Evolutionary conservation across 2,888 invertebrate genomes (phyloP).

Genomic region (Lochmaea capreae): DNA sequence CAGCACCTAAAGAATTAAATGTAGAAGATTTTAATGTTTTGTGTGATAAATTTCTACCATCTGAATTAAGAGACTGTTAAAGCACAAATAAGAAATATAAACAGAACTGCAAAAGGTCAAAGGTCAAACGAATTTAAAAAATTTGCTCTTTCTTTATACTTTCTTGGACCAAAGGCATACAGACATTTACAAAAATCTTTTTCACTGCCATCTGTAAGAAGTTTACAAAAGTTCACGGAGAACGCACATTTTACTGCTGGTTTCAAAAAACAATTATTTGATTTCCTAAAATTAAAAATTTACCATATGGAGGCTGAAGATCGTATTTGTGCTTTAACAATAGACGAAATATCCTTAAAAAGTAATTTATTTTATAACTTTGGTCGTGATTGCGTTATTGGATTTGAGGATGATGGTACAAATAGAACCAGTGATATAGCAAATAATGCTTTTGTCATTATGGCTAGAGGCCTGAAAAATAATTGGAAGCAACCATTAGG

Average conservation of each 20-base stretch:
- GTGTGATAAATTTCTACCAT: not conserved
- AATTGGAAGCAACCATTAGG: slow-evolving; percentile 22
- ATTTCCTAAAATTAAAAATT: not conserved
- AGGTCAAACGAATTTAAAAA: slow-evolving; percentile 1
- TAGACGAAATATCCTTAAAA: not conserved
- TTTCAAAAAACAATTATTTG: not conserved
- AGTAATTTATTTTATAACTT: slow-evolving; percentile 17
- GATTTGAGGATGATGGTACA: slow-evolving; percentile 13
- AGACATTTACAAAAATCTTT: not conserved
- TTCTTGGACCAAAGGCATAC: slow-evolving; percentile 3
- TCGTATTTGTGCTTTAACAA: not conserved
- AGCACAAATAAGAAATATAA: not conserved
- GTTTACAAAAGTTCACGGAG: not conserved
- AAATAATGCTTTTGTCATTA: slow-evolving; percentile 1
- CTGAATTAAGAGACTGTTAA: not conserved
- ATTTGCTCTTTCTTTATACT: not conserved
- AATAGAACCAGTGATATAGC: slow-evolving; percentile 7
- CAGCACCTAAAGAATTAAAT: not conserved
- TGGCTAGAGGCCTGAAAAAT: slow-evolving; percentile 16
- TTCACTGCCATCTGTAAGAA: not conserved
- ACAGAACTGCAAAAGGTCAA: slow-evolving; percentile 5
- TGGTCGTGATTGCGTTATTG: slow-evolving; percentile 22
- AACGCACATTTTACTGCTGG: not conserved
- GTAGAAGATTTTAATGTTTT: not conserved
- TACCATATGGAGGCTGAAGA: not conserved